A percentile compares a stretch with the other conserved stretches of the same genome.
phyloP scores from a whole-genome alignment of 2,113 vertebrate genomes.

The Dipodomys stephensi region DNA sequence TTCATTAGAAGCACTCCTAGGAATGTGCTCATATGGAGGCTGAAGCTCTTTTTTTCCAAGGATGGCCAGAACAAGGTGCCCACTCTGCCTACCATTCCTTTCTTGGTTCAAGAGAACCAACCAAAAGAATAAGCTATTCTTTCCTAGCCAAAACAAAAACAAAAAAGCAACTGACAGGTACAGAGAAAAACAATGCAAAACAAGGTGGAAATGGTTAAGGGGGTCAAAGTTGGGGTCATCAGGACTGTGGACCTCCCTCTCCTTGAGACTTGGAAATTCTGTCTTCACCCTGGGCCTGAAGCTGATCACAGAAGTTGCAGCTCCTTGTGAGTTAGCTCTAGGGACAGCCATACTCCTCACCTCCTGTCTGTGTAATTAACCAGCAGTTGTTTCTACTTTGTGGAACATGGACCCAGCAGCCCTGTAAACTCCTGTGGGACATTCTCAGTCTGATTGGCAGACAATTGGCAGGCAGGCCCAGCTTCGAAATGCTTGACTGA shows the following conservation, averaged over 20 bases:
- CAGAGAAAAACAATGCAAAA: neutral
- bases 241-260: neutral
- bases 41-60: neutral
- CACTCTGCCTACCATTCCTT: neutral
- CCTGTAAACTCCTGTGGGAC: conserved; percentile 37
- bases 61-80: neutral
- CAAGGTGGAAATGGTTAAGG: accelerated
- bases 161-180: no score
- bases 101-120: neutral
- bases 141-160: no score
- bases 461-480: conserved; percentile 7
- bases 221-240: neutral
- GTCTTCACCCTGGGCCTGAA: neutral
- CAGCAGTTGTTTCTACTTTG: conserved; percentile 59
- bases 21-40: neutral
- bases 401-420: conserved; percentile 54
- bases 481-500: conserved; percentile 56
- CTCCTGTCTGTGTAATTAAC: conserved; percentile 46
- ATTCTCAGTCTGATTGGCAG: conserved; percentile 45
- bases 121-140: no score
- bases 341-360: conserved; percentile 37
- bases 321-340: conserved; percentile 38
- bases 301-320: neutral
- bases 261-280: neutral
- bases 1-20: neutral